Conservation (phyloP, 2,888 invertebrate species). For the Colletes collaris region DNA sequence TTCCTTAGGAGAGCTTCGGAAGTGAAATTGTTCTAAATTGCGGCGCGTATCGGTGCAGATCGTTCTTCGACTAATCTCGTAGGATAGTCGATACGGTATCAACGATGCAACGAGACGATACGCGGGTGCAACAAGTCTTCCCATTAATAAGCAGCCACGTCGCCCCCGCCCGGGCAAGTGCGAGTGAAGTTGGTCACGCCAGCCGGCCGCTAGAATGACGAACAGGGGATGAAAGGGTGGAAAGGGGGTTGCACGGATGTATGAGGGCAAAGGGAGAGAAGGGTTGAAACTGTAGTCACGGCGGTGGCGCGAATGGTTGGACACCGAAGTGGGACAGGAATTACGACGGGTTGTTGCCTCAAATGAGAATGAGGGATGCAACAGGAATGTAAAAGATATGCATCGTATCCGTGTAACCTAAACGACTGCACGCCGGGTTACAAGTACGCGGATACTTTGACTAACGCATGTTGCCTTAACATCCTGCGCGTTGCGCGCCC, state of each 20-base stretch:
- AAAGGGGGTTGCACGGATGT: slow-evolving; percentile 17
- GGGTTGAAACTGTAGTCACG: slow-evolving; percentile 15
- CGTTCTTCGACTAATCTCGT: neutral
- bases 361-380: slow-evolving; percentile 47
- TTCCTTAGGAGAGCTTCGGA: too few species aligned
- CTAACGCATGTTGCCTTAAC: neutral
- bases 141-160: slow-evolving; percentile 65
- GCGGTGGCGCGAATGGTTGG: slow-evolving; percentile 31
- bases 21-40: too few species aligned
- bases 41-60: neutral
- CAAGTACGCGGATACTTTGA: neutral
- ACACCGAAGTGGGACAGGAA: slow-evolving; percentile 38
- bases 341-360: slow-evolving; percentile 40
- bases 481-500: too few species aligned
- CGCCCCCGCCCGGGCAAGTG: slow-evolving; percentile 31
- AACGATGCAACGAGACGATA: slow-evolving; percentile 24
- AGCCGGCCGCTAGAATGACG: slow-evolving; percentile 44
- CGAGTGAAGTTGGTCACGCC: slow-evolving; percentile 59
- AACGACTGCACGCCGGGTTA: slow-evolving; percentile 11
- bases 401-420: slow-evolving; percentile 13
- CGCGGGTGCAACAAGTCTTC: slow-evolving; percentile 68
- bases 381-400: slow-evolving; percentile 41
- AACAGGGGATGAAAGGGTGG: slow-evolving; percentile 35
- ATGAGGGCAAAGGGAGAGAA: slow-evolving; percentile 6
- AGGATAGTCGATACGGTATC: slow-evolving; percentile 18